Conservation (phyloP, 2,797 vertebrate species). For the Vireo griseus region DNA sequence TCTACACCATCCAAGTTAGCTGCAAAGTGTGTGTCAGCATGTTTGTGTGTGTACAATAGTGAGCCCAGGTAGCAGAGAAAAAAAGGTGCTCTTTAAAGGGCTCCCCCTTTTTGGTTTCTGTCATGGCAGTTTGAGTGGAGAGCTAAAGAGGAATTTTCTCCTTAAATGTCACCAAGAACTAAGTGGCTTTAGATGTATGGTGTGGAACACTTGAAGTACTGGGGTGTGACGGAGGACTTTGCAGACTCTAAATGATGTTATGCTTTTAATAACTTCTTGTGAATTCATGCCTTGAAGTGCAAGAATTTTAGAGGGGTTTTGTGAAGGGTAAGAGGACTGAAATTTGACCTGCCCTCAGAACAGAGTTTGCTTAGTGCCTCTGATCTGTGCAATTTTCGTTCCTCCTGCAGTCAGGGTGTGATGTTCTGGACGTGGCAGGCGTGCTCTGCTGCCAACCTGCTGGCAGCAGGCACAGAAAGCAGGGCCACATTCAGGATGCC, state of each 20-base stretch:
- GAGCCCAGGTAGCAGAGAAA: not conserved
- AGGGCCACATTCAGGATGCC: not conserved
- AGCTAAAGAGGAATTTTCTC: not conserved
- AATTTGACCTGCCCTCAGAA: not conserved
- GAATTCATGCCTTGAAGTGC: slow-evolving; percentile 16
- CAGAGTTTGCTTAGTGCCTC: not conserved
- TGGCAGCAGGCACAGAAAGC: not conserved
- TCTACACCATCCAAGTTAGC: rapidly evolving
- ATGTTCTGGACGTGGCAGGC: not conserved
- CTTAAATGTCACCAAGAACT: not conserved
- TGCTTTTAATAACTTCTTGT: not conserved
- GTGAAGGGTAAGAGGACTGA: not conserved
- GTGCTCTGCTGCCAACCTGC: rapidly evolving
- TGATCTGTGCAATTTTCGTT: not conserved
- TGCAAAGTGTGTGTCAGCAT: not conserved
- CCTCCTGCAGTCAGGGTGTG: not conserved
- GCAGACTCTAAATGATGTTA: not conserved
- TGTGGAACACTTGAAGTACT: not conserved
- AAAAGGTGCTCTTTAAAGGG: not conserved
- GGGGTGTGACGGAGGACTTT: not conserved
- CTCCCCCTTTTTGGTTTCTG: not conserved
- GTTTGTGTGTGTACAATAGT: rapidly evolving
- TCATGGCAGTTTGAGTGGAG: not conserved
- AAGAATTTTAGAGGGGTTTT: not conserved
- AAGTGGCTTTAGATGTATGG: not conserved